These are phyloP conservation scores for Danio kyathit DNA, from an alignment of 2,797 vertebrate genomes.

Conservation along the genomic window DNA sequence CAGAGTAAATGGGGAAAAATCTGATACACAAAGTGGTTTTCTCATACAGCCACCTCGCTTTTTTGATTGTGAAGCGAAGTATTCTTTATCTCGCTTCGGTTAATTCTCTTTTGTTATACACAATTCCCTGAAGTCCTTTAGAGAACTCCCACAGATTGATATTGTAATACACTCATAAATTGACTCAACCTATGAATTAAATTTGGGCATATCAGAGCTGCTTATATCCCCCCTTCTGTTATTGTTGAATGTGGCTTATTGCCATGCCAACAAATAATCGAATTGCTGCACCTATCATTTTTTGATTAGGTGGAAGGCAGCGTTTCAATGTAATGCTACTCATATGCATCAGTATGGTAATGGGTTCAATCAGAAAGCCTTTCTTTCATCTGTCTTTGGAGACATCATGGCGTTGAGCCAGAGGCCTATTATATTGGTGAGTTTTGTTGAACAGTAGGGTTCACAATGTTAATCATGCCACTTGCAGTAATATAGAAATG, in stretches of 20 bases:
- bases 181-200: slow-evolving; percentile 39
- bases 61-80: slow-evolving; percentile 3
- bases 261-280: slow-evolving; percentile 41
- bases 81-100: slow-evolving; percentile 13
- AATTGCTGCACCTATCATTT: slow-evolving; percentile 27
- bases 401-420: slow-evolving; percentile 46
- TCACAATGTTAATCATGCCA: slow-evolving; percentile 49
- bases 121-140: slow-evolving; percentile 7
- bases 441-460: slow-evolving; percentile 40
- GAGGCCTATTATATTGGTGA: slow-evolving; percentile 49
- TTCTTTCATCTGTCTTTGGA: slow-evolving; percentile 40
- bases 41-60: neutral
- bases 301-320: slow-evolving; percentile 34
- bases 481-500: slow-evolving; percentile 48
- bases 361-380: slow-evolving; percentile 46
- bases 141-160: slow-evolving; percentile 5
- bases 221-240: slow-evolving; percentile 42
- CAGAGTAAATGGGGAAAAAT: neutral
- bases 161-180: slow-evolving; percentile 37
- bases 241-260: slow-evolving; percentile 39
- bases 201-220: slow-evolving; percentile 30
- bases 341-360: slow-evolving; percentile 40
- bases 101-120: neutral
- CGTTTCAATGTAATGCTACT: slow-evolving; percentile 27
- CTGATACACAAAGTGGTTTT: neutral